Evolutionary conservation across 2,888 invertebrate species (phyloP), one percentile per base, ranked within the genome.

Genomic region (Drosophila mimetica): DNA sequence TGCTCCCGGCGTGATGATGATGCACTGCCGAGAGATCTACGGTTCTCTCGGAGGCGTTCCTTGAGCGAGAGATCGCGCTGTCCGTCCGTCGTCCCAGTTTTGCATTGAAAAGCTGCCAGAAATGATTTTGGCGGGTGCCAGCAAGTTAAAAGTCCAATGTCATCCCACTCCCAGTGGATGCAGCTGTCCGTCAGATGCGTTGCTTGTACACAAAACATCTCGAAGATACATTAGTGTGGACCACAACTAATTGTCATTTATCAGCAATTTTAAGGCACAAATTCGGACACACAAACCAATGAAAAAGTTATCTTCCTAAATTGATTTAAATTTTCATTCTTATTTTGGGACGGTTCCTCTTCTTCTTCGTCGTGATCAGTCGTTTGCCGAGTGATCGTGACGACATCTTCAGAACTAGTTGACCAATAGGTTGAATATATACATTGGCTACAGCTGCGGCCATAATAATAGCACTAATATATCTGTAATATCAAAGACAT

Each of bases 41-140:
- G 34, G 28, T n/a, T 9, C 22, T 30, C 25, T 30, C 16, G 2
- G 11, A 9, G 64, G 30, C 18, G 11, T 22, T 41, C 20, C 34
- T 36, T 50, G 42, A 28, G 22, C 18, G 66, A 18, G 72, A 44
- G 37, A 42, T 16, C 7, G 11, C 22, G 18, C 20, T 8, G 11
- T 42, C 16, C 41, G 64, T 46, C 65, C 65, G 65, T 44, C 65
- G 61, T 48, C 58, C 69, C 85, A 71, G 22, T 59, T 55, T 47
- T 57, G 47, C 89, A 84, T 84, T 84, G 84, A 84, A 87, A 53
- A 51, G 53, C 47, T 89, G 84, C 84, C 84, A 84, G 81, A 71
- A 74, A 36, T 48, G 47, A 55, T 37, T 41, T 52, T 37, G 51
- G 50, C 71, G 50, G 47, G 37, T 73, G 53, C 55, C 63, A 53